Base-by-base conservation (phyloP, 1,140 invertebrate species). In the Caenorhabditis latens region DNA sequence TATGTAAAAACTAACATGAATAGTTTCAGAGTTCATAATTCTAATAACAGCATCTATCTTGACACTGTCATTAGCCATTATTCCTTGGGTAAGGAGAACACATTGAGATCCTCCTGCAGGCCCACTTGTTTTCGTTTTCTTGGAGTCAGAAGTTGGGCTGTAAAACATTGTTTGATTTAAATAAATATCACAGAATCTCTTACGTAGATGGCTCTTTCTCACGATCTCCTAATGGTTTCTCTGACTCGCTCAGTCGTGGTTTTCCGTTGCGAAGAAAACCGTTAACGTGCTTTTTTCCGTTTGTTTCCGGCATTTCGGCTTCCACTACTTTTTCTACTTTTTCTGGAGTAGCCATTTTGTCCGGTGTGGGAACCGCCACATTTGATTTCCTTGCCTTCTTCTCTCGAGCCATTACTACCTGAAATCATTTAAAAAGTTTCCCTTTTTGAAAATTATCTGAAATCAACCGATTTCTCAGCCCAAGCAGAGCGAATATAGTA, bases 61-160 rank as follows among this genome's bases (percentile, higher is more conserved):
- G 5, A 21, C 16, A 32, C 65, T 83, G 40, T 88, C 88, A 58
- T 85, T 87, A n/a, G 85, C 86, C 79, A 87, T 86, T 1, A 88
- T 50, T 50, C 88, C 88, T 21, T 88, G 88, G 32, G 88, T 88
- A 14, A 88, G 85, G 1, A 88, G 88, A 24, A 88, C 63, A 40
- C 83, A 87, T 86, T 88, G 84, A 4, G 85, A 87, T 21, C 48
- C 88, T 9, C 82, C 85, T 11, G 46, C n/a, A 0, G 11, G 13
- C 9, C 46, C 46, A 24, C 65, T 71, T 13, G 71, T 6, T 50
- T 79, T 79, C n/a, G 1, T 19, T 14, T 79, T 79, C 14, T 79
- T 79, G 1, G 46, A 24, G 5, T 79, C 71, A 8, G 21, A 6
- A 32, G 46, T 79, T 50, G 71, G 43, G 7, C 71, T 79, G 46